Percentiles rank a stretch among this genome's conserved stretches.
Evolutionary conservation across 2,113 vertebrate species (phyloP).

Genomic region (Beaufortia kweichowensis): DNA sequence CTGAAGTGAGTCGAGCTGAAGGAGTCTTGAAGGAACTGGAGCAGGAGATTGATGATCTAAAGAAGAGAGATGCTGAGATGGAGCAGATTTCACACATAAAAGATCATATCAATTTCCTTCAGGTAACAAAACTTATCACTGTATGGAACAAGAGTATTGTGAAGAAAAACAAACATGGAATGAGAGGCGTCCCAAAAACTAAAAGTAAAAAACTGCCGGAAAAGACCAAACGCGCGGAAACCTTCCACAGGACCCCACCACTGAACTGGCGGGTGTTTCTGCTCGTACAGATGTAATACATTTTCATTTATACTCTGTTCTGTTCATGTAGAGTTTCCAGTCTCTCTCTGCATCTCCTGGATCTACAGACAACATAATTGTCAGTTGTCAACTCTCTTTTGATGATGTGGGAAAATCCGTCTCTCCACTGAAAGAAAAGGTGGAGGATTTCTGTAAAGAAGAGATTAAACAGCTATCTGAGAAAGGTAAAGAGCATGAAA

Average conservation of each 20-base stretch:
- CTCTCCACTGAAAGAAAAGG: not conserved
- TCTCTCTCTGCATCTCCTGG: not conserved
- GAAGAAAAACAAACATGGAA: too few relatives aligned
- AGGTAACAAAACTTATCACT: conserved; percentile 17
- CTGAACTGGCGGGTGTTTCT: too few relatives aligned
- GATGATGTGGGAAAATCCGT: not conserved
- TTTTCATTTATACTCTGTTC: not conserved
- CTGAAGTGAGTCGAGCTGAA: conserved; percentile 26
- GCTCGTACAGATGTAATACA: too few relatives aligned
- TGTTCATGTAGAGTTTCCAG: not conserved
- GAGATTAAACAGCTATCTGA: not conserved
- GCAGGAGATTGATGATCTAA: conserved; percentile 9
- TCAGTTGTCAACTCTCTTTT: not conserved
- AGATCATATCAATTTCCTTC: conserved; percentile 7
- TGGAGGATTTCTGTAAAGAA: not conserved
- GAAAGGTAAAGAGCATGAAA: not conserved
- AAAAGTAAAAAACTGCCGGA: too few relatives aligned
- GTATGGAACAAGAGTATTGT: too few relatives aligned
- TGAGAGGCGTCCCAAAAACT: too few relatives aligned
- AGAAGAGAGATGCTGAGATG: conserved; percentile 31
- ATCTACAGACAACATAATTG: not conserved
- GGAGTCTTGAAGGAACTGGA: conserved; percentile 14
- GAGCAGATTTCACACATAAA: conserved; percentile 25
- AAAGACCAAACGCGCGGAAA: too few relatives aligned
- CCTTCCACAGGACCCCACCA: too few relatives aligned